Base-by-base conservation (phyloP, 2,113 vertebrate genomes). In the Bubo scandiacus region DNA sequence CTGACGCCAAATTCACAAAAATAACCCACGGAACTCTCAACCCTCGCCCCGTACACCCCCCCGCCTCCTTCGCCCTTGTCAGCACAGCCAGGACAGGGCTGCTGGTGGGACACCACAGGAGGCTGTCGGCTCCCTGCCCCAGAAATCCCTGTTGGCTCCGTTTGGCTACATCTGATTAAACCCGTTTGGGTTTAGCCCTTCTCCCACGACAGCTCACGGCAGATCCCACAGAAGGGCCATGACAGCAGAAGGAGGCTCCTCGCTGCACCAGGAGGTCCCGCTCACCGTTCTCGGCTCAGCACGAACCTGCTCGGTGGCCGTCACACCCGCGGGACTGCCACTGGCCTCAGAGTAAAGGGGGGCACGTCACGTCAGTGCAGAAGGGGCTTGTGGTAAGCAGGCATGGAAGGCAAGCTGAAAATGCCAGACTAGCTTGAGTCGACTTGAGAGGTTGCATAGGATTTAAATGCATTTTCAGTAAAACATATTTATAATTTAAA, bases 81-180 rank as follows among this genome's bases (percentile, higher is more conserved):
- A 40, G 42, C 9, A 1, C 51, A 11, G 67, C 6, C 6, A 4
- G 52, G 32, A 38, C 61, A 7, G 18, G 5, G 25, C 67, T 23
- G 36, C 49, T 57, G 6, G 8, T 17, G 26, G 30, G 42, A 42
- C n/a, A 5, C 51, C 49, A 7, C 30, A 4, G 36, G 32, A 34
- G 15, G 59, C 43, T 15, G 27, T 1, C 12, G 5, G 4, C 34
- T 61, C 34, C 2, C 2, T 34, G n/a, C 45, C 70, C 52, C 52
- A 23, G 54, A 43, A 61, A 75, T 5, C 6, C 62, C 27, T 5
- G 0, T 7, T 38, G 1, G 0, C 15, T n/a, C 30, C 4, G 12
- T 54, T 54, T n/a, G 45, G 54, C 70, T 40, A 5, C 62, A 20
- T 29, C 45, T 11, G 70, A 29, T 32, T 4, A 32, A 59, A 66